Percentiles rank a stretch among this genome's conserved stretches.
phyloP scores from a whole-genome alignment of 2,888 invertebrate genomes.

The Drosophila antonietae region DNA sequence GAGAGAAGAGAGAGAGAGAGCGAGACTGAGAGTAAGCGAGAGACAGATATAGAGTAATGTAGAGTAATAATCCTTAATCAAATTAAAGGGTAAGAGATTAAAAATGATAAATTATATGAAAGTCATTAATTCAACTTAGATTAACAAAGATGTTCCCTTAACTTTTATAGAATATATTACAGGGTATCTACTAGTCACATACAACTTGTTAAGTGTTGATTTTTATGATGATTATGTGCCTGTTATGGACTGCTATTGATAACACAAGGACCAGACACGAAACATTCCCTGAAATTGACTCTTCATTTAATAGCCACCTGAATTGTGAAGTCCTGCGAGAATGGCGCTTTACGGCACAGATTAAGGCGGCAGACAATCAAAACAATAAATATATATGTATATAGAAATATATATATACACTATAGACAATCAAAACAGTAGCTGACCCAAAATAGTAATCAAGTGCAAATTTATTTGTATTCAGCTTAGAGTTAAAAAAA shows the following conservation, averaged over 20 bases:
- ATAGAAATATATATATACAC: slow-evolving; percentile 9
- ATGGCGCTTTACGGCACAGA: slow-evolving; percentile 38
- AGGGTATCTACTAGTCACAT: slow-evolving; percentile 13
- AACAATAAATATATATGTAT: slow-evolving; percentile 1
- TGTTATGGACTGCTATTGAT: slow-evolving; percentile 52
- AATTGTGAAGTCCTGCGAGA: slow-evolving; percentile 21
- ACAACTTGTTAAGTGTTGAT: not conserved
- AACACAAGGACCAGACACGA: slow-evolving; percentile 48
- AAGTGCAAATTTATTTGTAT: slow-evolving; percentile 9
- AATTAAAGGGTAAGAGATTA: no score
- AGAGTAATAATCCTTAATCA: no score
- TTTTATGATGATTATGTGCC: slow-evolving; percentile 60
- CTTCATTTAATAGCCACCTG: slow-evolving; percentile 59
- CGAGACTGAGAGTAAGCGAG: no score
- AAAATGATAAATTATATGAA: no score
- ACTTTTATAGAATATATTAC: not conserved
- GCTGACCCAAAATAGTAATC: not conserved
- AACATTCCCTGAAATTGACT: slow-evolving; percentile 62
- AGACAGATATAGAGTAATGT: no score
- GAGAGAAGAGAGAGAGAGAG: no score
- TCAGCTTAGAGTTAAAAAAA: no score
- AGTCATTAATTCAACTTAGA: no score
- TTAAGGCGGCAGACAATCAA: slow-evolving; percentile 31
- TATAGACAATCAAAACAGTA: not conserved
- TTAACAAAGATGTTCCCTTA: no score